Conservation (phyloP, 1,140 invertebrate genomes). For the Drosophila elegans region DNA sequence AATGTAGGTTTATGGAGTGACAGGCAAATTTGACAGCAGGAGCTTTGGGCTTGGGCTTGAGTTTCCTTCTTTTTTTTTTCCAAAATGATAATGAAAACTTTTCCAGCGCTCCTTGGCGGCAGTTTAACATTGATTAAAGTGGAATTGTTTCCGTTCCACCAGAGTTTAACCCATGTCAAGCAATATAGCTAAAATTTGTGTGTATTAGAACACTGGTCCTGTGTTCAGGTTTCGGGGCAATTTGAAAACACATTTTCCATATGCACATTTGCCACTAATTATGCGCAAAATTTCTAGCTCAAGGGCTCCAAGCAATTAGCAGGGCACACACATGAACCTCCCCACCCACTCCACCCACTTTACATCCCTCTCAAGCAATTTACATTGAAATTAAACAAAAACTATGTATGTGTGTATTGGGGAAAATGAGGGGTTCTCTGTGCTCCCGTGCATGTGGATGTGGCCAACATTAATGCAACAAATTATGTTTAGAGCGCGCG, state of each 20-base stretch:
- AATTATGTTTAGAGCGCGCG: slow-evolving; percentile 78
- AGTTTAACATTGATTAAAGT: slow-evolving; percentile 18
- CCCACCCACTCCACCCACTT: slow-evolving; percentile 13
- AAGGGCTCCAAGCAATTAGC: slow-evolving; percentile 79
- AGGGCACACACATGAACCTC: slow-evolving; percentile 44
- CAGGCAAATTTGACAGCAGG: slow-evolving; percentile 34
- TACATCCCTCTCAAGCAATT: slow-evolving; percentile 65
- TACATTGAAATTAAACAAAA: slow-evolving; percentile 82
- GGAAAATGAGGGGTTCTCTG: slow-evolving; percentile 8
- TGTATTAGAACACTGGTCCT: neutral
- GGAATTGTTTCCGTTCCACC: neutral
- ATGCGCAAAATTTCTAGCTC: slow-evolving; percentile 82
- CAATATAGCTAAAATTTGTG: neutral
- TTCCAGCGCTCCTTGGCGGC: neutral
- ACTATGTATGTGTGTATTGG: slow-evolving; percentile 51
- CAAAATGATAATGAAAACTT: slow-evolving; percentile 18
- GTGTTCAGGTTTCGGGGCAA: slow-evolving; percentile 37
- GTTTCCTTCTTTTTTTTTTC: neutral
- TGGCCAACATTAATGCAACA: slow-evolving; percentile 80
- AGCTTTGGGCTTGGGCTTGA: slow-evolving; percentile 1
- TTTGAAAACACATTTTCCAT: slow-evolving; percentile 67
- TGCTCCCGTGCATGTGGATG: slow-evolving; percentile 70
- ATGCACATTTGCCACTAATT: slow-evolving; percentile 81
- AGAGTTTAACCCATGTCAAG: slow-evolving; percentile 14
- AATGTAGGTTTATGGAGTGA: slow-evolving; percentile 71